Base-by-base conservation (phyloP, 2,888 invertebrate species). In the Coleophora flavipennella region DNA sequence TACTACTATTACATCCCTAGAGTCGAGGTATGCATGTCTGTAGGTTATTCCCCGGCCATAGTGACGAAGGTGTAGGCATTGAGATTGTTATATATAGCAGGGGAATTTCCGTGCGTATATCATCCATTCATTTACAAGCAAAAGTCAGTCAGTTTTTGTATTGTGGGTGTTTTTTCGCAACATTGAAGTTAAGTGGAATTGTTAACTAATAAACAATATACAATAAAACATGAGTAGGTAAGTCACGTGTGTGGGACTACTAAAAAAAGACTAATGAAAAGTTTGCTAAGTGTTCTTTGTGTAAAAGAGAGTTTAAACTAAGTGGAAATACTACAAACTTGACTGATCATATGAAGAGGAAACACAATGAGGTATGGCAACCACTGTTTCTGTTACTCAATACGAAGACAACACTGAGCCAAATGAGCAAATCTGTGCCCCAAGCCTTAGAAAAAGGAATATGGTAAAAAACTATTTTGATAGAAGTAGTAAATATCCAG, bases 401-500 rank as follows among this genome's bases (percentile, higher is more conserved):
- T 20, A 36, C 36, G 28, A 27, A 27, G 28, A 27, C 10, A 27
- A 8, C 28, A 10, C 28, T 10, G 28, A 27, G 28, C 28, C 8
- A 27, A 8, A 27, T 36, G 31, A 36, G 31, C 1, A 36, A 36
- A 36, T 36, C 14, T 13, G 36, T 13, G 36, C 20, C 36, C 31
- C 36, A 31, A 36, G 10, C 36, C 14, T 31, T 36, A 29, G 31
- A 36, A 36, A 36, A 11, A 36, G 36, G 31, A 31, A 36, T 36
- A 27, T 10, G 28, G 28, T 27, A 27, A 27, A 27, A 27, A 2
- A 27, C 10, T 31, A 31, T 37, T 32, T 14, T 37, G 32, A 37
- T 37, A 37, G 32, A 31, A 25, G 32, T 37, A 37, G 32, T 37
- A 37, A 37, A 37, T 37, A 37, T 13, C 37, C 37, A 31, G n/a